Percentiles rank a stretch among this genome's conserved stretches.
Conservation (phyloP, 2,113 vertebrate genomes). For the Lutjanus erythropterus region DNA sequence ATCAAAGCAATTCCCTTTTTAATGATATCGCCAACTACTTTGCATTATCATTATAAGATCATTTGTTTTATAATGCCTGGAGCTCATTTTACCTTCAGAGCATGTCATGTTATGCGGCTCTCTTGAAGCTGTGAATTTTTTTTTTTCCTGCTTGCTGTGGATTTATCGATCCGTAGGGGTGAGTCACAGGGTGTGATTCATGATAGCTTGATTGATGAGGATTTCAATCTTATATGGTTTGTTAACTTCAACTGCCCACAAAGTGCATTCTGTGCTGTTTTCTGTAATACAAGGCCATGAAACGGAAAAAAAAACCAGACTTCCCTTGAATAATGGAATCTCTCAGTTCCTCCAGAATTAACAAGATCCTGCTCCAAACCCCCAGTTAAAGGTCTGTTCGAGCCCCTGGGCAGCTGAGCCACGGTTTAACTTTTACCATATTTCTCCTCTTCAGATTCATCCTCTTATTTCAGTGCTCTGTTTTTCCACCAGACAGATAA, state of each 20-base stretch:
- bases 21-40: slow-evolving; percentile 56
- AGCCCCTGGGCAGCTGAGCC: slow-evolving; percentile 70
- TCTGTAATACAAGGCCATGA: slow-evolving; percentile 80
- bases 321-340: slow-evolving; percentile 81
- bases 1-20: slow-evolving; percentile 54
- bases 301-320: slow-evolving; percentile 62
- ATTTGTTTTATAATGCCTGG: slow-evolving; percentile 69
- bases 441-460: slow-evolving; percentile 61
- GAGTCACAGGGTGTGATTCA: slow-evolving; percentile 85
- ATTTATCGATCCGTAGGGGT: slow-evolving; percentile 84
- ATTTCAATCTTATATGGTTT: slow-evolving; percentile 84
- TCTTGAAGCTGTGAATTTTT: slow-evolving; percentile 67
- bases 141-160: slow-evolving; percentile 71
- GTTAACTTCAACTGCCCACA: slow-evolving; percentile 82
- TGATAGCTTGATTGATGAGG: slow-evolving; percentile 86
- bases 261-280: slow-evolving; percentile 84
- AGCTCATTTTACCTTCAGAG: slow-evolving; percentile 77
- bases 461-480: slow-evolving; percentile 53
- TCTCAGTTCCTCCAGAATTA: slow-evolving; percentile 76
- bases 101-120: slow-evolving; percentile 77
- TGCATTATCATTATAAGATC: slow-evolving; percentile 73
- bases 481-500: slow-evolving; percentile 45
- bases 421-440: slow-evolving; percentile 65
- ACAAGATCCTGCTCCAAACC: slow-evolving; percentile 66
- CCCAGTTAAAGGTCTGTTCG: slow-evolving; percentile 64